These are phyloP conservation scores for Ariolimax columbianus DNA, from an alignment of 2,888 invertebrate genomes.

Conservation along the genomic window DNA sequence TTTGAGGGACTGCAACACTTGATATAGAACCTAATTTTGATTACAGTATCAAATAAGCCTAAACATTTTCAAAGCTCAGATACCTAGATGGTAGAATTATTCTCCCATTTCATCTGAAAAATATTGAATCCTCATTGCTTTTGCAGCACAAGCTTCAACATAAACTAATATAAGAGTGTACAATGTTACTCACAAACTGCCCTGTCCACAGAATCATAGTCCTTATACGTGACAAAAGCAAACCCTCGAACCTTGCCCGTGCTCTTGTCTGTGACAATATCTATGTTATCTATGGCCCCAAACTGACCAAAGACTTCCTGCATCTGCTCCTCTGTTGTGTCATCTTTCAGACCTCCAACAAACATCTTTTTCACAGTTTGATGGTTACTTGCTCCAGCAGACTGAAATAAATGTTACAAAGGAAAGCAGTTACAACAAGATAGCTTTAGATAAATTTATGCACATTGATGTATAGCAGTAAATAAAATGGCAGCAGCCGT, in stretches of 20 bases:
- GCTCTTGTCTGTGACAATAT: conserved; percentile 93
- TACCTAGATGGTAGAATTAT: conserved; percentile 49
- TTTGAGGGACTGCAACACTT: no score
- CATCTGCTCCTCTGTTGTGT: conserved; percentile 92
- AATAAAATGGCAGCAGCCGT: no score
- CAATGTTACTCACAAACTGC: conserved; percentile 88
- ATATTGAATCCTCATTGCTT: conserved; percentile 40
- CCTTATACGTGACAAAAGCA: conserved; percentile 97
- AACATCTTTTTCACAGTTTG: conserved; percentile 96
- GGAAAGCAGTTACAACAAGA: no score
- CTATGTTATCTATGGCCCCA: conserved; percentile 89
- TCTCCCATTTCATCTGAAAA: conserved; percentile 34
- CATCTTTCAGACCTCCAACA: conserved; percentile 94
- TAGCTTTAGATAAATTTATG: no score
- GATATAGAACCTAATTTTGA: no score
- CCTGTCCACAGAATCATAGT: conserved; percentile 98
- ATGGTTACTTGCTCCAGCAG: conserved; percentile 85
- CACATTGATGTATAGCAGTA: no score
- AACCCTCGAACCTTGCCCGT: conserved; percentile 95
- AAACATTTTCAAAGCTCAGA: conserved; percentile 38
- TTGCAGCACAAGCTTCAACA: neutral
- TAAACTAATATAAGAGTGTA: neutral
- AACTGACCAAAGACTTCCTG: conserved; percentile 81
- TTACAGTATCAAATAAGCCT: no score
- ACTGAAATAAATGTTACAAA: conserved; percentile 34